Evolutionary conservation across 2,113 vertebrate genomes (phyloP), one percentile per base, ranked within the genome.

Genomic region (Emydocephalus ijimae): DNA sequence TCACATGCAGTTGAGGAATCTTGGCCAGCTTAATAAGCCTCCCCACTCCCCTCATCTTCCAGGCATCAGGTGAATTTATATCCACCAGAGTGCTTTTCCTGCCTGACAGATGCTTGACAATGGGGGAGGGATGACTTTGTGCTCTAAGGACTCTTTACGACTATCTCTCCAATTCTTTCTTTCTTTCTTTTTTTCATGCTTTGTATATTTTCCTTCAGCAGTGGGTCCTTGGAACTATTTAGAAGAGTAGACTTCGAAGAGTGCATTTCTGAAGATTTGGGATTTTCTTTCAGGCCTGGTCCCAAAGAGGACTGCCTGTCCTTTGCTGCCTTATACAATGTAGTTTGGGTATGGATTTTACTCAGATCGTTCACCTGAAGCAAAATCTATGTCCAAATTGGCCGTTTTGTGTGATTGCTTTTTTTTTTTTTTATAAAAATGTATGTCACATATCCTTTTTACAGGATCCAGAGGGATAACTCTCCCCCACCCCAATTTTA

Each of bases 21-120:
- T 94, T 95, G 95, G 93, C 95, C 50, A 29, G 94, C 91, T 95
- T 95, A 97, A 96, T 96, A 97, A 95, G 94, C 94, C 93, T 92
- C 50, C 34, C 92, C 81, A 87, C 86, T 95, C 0, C 0, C 95
- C 87, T 88, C 94, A 96, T 57, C 91, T 92, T 95, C 61, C 55
- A 96, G 95, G 93, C 90, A 93, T 93, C 93, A n/a, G n/a, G 86
- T 94, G 90, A 96, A 93, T 92, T 23, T 6, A 94, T 86, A 94
- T 93, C 89, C 89, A 11, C 43, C 94, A 96, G 95, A 89, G 92
- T 89, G 89, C 93, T 95, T 92, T 86, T 90, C 90, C 92, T 87
- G 43, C 64, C 87, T 95, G 96, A 94, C 92, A 94, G 95, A 94
- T 94, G 34, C 88, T 94, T 95, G 95, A 95, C 93, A 92, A 89